phyloP scores from a whole-genome alignment of 2,888 invertebrate genomes.

The Hermaeophaga mercurialis region DNA sequence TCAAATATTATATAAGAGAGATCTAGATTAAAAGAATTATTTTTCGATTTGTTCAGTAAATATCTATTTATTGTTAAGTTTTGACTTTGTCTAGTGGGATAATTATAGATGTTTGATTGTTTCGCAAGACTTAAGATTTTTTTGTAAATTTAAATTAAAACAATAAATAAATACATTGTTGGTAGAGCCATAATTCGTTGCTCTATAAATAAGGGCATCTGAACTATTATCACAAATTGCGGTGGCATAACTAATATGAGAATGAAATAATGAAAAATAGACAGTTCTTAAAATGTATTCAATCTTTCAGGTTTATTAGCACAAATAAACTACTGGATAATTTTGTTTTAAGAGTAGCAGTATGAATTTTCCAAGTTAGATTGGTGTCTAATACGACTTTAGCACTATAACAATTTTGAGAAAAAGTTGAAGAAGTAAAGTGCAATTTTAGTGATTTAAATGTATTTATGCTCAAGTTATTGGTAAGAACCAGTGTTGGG shows the following conservation, averaged over 20 bases:
- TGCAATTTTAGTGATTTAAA: constrained; percentile 4
- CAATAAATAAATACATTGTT: constrained; percentile 16
- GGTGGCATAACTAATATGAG: constrained; percentile 21
- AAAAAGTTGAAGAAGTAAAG: constrained; percentile 4
- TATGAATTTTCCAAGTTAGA: constrained; percentile 16
- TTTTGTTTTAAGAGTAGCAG: constrained; percentile 1
- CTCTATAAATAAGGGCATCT: constrained; percentile 15
- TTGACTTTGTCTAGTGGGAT: neutral
- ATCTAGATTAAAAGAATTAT: neutral
- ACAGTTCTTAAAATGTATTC: constrained; percentile 14
- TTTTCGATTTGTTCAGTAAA: neutral
- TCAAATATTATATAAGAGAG: neutral
- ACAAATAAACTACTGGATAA: constrained; percentile 16
- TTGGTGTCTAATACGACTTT: constrained; percentile 11
- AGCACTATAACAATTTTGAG: constrained; percentile 13
- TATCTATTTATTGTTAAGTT: neutral
- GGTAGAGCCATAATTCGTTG: constrained; percentile 21
- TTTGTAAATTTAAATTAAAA: neutral
- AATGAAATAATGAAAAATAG: constrained; percentile 26
- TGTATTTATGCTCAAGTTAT: constrained; percentile 1
- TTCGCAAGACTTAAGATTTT: neutral
- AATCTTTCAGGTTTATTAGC: constrained; percentile 15
- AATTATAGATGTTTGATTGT: neutral
- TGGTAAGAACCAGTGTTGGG: constrained; percentile 12
- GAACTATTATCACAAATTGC: constrained; percentile 22